phyloP scores from a whole-genome alignment of 2,113 vertebrate species.

The Sisor rabdophorus region DNA sequence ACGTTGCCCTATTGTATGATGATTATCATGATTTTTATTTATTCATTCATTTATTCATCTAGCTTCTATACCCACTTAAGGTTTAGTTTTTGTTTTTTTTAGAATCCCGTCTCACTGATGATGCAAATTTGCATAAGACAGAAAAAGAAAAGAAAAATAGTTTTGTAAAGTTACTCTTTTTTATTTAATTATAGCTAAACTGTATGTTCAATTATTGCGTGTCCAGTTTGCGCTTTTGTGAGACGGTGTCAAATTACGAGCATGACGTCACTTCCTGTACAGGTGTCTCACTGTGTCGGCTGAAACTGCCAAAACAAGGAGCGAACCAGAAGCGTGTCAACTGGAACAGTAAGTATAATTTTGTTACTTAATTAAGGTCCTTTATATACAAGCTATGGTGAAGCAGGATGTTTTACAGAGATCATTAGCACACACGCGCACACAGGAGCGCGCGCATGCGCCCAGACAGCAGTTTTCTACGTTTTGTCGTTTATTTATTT shows the following conservation, averaged over 20 bases:
- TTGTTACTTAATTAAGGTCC: too few relatives aligned
- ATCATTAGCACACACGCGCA: too few relatives aligned
- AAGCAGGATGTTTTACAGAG: too few relatives aligned
- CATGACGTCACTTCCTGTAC: constrained; percentile 45
- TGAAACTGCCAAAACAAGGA: constrained; percentile 43
- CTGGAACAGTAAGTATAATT: constrained; percentile 25
- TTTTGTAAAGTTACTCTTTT: too few relatives aligned
- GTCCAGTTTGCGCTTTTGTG: background rate
- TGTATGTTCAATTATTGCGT: background rate
- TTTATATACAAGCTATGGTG: too few relatives aligned
- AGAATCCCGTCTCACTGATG: background rate
- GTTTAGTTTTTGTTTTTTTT: background rate
- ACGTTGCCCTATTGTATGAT: too few relatives aligned
- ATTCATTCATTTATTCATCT: too few relatives aligned
- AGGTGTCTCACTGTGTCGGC: constrained; percentile 31
- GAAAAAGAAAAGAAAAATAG: background rate
- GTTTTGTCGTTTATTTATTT: too few relatives aligned
- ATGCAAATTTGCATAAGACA: background rate
- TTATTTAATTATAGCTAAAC: background rate
- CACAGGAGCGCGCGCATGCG: too few relatives aligned
- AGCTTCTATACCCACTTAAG: too few relatives aligned
- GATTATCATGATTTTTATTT: too few relatives aligned
- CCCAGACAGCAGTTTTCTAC: too few relatives aligned
- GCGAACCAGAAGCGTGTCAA: background rate
- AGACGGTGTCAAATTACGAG: background rate